Base-by-base conservation (phyloP, 2,888 invertebrate species). In the Sarcophaga carnaria region DNA sequence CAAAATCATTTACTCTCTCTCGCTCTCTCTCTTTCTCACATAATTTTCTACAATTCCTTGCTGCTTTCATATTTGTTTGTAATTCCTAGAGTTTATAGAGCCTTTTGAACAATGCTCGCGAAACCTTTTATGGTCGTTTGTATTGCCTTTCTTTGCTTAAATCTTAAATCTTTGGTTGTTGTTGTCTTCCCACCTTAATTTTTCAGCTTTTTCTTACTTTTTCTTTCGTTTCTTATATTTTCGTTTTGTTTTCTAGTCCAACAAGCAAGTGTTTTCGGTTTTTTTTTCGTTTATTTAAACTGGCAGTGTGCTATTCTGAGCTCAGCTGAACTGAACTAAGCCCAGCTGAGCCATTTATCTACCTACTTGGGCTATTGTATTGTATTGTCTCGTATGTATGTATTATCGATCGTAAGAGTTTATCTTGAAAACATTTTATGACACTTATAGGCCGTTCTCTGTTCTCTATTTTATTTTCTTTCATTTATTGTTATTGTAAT, bases 391-490 rank as follows among this genome's bases (percentile, higher is more conserved):
- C 5, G 63, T 1, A 54, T 69, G 69, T 64, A 60, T 2, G 59
- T 4, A 5, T 86, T 75, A 80, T 77, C 72, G 80, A 83, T 83
- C 45, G 77, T 64, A 14, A 64, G 77, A 80, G 82, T 79, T 87
- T 87, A 82, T 79, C 83, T 71, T 81, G 20, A 81, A 37, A 37
- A 75, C 59, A 87, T 82, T 87, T 84, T 81, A 84, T 63, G 87
- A 87, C 87, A 84, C 78, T 86, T 86, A 71, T 83, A 74, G 80
- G 69, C 69, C 45, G 14, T 20, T n/a, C 74, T 64, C 75, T 64
- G n/a, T 14, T 20, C 63, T 74, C 62, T 20, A 37, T 27, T 8
- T 37, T n/a, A 4, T 64, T 10, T 69, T 72, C 12, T 64, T 70
- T 59, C 71, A 5, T 49, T 49, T n/a, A 37, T 71, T 71, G 66